Evolutionary conservation across 2,888 invertebrate genomes (phyloP).

Genomic region (Nomada hirtipes): DNA sequence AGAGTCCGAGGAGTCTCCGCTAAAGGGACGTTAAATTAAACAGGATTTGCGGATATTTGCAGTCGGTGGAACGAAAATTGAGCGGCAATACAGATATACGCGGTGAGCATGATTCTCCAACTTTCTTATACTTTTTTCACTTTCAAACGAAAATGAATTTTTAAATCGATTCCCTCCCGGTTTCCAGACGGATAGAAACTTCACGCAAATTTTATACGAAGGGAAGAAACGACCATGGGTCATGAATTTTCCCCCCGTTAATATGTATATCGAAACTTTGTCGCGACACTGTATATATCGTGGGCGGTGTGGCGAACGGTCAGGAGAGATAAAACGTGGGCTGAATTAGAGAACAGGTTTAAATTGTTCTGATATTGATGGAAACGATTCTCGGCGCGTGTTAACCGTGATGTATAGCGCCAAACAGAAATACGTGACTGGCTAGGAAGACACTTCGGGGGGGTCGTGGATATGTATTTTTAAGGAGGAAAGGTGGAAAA

Average conservation of each 20-base stretch:
- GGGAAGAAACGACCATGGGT: neutral
- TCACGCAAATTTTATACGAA: no score
- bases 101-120: no score
- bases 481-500: neutral
- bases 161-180: no score
- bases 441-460: neutral
- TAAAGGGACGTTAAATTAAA: constrained; percentile 17
- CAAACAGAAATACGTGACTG: neutral
- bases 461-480: constrained; percentile 1
- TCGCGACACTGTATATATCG: neutral
- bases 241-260: neutral
- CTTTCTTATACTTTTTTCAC: neutral
- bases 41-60: neutral
- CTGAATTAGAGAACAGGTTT: constrained; percentile 42
- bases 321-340: constrained; percentile 5
- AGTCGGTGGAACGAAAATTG: neutral
- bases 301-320: neutral
- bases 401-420: constrained; percentile 27
- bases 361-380: constrained; percentile 46
- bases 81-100: neutral
- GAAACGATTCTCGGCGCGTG: constrained; percentile 28
- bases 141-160: neutral
- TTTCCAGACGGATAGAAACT: no score
- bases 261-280: neutral
- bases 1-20: neutral